phyloP scores from a whole-genome alignment of 2,888 invertebrate species.

The Acanthoscelides obtectus region DNA sequence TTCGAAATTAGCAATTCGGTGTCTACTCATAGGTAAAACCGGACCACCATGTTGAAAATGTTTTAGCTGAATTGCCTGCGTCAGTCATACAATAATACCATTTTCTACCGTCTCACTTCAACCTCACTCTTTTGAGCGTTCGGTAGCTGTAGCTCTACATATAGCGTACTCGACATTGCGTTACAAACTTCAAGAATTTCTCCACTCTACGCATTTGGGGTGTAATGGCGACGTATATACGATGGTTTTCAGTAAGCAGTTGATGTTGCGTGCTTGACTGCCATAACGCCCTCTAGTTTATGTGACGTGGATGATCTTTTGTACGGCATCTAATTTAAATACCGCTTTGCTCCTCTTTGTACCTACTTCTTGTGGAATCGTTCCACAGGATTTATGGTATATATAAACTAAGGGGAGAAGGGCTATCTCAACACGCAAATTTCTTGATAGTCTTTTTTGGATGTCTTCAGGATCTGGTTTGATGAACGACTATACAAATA shows the following conservation, averaged over 20 bases:
- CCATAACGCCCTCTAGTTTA: conserved; percentile 25
- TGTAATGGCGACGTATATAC: background rate
- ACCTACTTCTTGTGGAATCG: background rate
- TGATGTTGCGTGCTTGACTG: conserved; percentile 22
- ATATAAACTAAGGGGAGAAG: background rate
- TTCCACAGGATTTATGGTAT: background rate
- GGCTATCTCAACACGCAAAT: background rate
- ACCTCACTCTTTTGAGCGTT: too few relatives aligned
- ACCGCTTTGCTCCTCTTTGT: conserved; percentile 17
- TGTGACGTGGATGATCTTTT: conserved; percentile 25
- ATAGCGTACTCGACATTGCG: background rate
- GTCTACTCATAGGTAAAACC: too few relatives aligned
- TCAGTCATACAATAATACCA: too few relatives aligned
- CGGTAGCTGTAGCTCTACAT: too few relatives aligned
- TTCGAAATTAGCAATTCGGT: too few relatives aligned
- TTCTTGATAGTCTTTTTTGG: background rate
- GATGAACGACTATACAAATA: too few relatives aligned
- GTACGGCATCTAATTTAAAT: conserved; percentile 26
- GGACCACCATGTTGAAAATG: too few relatives aligned
- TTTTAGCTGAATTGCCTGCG: too few relatives aligned
- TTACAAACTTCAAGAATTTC: background rate
- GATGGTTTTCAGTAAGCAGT: background rate
- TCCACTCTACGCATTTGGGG: background rate
- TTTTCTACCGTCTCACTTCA: too few relatives aligned
- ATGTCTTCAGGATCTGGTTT: too few relatives aligned